Conservation (phyloP, 2,797 vertebrate species). For the Sebastes iracundus region DNA sequence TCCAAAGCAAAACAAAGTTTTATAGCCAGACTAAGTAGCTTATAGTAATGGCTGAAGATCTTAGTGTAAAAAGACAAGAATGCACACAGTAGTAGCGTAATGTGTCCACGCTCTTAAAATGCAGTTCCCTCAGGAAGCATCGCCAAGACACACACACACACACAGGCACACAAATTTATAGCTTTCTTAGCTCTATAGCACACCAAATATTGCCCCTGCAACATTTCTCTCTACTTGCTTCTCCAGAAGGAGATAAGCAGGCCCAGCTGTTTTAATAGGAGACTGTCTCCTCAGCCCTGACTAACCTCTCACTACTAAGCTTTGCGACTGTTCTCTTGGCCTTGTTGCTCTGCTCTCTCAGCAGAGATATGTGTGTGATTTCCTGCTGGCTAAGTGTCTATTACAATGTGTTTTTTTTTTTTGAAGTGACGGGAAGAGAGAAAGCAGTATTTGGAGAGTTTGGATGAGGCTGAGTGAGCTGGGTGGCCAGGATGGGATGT, state of each 20-base stretch:
- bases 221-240: constrained; percentile 15
- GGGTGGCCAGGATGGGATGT: constrained; percentile 59
- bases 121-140: constrained; percentile 31
- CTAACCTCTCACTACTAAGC: constrained; percentile 48
- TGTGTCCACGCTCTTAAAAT: constrained; percentile 14
- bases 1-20: constrained; percentile 60
- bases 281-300: constrained; percentile 30
- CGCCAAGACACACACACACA: background rate
- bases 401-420: constrained; percentile 42
- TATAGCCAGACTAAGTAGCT: constrained; percentile 52
- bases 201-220: constrained; percentile 37
- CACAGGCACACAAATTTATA: constrained; percentile 15
- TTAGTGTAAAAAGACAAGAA: constrained; percentile 37
- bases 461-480: constrained; percentile 35
- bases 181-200: constrained; percentile 23
- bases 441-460: background rate
- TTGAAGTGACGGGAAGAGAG: constrained; percentile 21
- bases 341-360: constrained; percentile 24
- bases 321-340: constrained; percentile 42
- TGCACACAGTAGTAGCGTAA: constrained; percentile 12
- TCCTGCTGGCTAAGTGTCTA: constrained; percentile 59
- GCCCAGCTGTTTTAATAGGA: constrained; percentile 54
- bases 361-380: constrained; percentile 68
- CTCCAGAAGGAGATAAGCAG: constrained; percentile 55
- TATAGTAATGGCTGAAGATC: constrained; percentile 44